Percentiles rank a stretch among this genome's conserved stretches.
phyloP scores from a whole-genome alignment of 2,113 vertebrate genomes.

The Austrofundulus limnaeus region DNA sequence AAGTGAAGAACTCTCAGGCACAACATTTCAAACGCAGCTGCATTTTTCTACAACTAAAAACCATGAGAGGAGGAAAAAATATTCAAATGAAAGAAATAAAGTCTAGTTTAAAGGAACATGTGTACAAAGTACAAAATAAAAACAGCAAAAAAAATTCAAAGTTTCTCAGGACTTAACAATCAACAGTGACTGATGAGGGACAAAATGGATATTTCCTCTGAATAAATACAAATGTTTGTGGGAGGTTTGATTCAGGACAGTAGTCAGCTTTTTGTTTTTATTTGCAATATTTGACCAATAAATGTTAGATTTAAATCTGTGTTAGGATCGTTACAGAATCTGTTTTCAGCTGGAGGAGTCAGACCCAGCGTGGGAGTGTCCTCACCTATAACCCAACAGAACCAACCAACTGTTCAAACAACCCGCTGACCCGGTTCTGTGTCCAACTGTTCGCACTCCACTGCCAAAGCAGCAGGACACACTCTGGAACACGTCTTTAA shows the following conservation, averaged over 20 bases:
- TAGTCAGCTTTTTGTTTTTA: conserved; percentile 71
- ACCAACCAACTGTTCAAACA: not conserved
- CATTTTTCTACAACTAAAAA: conserved; percentile 49
- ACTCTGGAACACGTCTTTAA: not conserved
- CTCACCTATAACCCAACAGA: not conserved
- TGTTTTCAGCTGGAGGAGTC: no score
- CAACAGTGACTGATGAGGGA: conserved; percentile 56
- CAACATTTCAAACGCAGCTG: conserved; percentile 71
- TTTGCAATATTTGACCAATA: conserved; percentile 58
- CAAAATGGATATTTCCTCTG: conserved; percentile 46
- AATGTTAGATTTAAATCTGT: no score
- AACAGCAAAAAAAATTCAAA: conserved; percentile 80
- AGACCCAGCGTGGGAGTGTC: not conserved
- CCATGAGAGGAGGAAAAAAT: conserved; percentile 40
- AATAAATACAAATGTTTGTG: conserved; percentile 75
- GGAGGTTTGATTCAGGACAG: conserved; percentile 64
- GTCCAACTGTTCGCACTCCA: not conserved
- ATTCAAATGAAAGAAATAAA: conserved; percentile 49
- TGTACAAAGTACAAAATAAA: conserved; percentile 56
- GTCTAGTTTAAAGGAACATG: conserved; percentile 45
- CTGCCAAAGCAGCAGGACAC: not conserved
- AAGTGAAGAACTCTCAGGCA: conserved; percentile 63
- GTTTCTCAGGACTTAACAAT: conserved; percentile 82
- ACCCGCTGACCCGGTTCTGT: not conserved
- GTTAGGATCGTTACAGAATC: no score